A percentile compares a stretch with the other conserved stretches of the same genome.
Conservation (phyloP, 2,113 vertebrate genomes). For the Menura novaehollandiae region DNA sequence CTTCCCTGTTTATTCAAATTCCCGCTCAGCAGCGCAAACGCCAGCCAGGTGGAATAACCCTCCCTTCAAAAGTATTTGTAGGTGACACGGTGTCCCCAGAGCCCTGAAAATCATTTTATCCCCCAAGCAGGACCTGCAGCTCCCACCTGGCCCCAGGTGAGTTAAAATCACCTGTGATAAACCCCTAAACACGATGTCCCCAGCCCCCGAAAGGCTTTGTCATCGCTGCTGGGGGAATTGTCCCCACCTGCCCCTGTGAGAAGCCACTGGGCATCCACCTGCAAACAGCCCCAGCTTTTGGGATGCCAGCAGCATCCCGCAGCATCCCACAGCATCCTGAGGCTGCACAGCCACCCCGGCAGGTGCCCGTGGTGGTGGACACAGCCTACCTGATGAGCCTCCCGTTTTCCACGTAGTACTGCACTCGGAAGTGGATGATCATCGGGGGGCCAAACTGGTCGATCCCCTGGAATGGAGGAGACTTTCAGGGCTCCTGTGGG, state of each 20-base stretch:
- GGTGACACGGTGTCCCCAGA: neutral
- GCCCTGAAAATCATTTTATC: fast-evolving
- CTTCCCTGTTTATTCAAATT: fast-evolving
- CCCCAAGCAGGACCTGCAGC: neutral
- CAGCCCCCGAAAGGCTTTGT: neutral
- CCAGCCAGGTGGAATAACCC: fast-evolving
- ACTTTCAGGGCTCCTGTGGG: neutral
- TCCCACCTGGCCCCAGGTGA: neutral
- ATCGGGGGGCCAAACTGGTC: slow-evolving; percentile 98
- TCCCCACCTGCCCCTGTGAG: neutral
- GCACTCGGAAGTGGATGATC: slow-evolving; percentile 98
- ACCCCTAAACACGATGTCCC: fast-evolving
- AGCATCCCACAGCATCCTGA: neutral
- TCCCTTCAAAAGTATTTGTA: fast-evolving
- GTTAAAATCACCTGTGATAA: neutral
- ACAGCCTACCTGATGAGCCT: slow-evolving; percentile 85
- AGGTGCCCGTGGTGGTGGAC: neutral
- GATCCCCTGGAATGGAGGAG: slow-evolving; percentile 81
- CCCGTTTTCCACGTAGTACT: slow-evolving; percentile 98
- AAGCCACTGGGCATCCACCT: neutral
- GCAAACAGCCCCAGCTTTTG: neutral
- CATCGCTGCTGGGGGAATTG: fast-evolving
- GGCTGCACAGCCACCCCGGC: fast-evolving
- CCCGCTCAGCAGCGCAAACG: fast-evolving
- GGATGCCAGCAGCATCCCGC: neutral